These are phyloP conservation scores for Julus scandinavius DNA, from an alignment of 2,888 invertebrate species.

Conservation along the genomic window DNA sequence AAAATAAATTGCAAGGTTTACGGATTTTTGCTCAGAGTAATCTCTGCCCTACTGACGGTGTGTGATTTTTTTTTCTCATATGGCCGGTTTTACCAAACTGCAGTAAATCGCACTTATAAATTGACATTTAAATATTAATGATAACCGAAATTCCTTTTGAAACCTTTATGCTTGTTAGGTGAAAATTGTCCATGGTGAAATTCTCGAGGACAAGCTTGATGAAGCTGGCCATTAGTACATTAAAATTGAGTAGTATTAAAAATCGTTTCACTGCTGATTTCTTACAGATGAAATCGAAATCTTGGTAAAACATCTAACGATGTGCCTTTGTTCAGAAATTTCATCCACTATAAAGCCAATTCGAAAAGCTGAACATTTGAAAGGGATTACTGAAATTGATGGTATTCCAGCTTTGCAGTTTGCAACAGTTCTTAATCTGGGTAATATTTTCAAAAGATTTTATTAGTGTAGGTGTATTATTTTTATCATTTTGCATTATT, in stretches of 20 bases:
- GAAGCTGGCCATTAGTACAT: too few relatives aligned
- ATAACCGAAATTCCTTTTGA: too few relatives aligned
- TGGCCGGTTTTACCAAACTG: too few relatives aligned
- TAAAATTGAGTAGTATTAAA: too few relatives aligned
- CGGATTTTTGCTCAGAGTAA: not conserved
- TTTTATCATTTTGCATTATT: not conserved
- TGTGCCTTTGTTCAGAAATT: not conserved
- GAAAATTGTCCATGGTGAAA: too few relatives aligned
- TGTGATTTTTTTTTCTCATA: not conserved
- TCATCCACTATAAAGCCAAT: not conserved
- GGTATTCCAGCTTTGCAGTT: conserved; percentile 43
- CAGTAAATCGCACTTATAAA: too few relatives aligned
- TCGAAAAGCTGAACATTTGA: not conserved
- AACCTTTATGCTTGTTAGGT: too few relatives aligned
- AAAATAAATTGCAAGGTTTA: not conserved
- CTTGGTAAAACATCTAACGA: not conserved
- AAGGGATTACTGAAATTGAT: conserved; percentile 44
- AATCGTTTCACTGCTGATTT: not conserved
- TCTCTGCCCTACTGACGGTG: not conserved
- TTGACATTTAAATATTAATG: too few relatives aligned
- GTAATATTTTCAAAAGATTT: not conserved
- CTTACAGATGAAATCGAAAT: not conserved
- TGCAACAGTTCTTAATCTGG: conserved; percentile 28
- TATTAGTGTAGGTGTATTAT: too few relatives aligned
- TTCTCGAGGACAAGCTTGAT: too few relatives aligned